Base-by-base conservation (phyloP, 2,797 vertebrate genomes). In the Malacoctenus gilli region DNA sequence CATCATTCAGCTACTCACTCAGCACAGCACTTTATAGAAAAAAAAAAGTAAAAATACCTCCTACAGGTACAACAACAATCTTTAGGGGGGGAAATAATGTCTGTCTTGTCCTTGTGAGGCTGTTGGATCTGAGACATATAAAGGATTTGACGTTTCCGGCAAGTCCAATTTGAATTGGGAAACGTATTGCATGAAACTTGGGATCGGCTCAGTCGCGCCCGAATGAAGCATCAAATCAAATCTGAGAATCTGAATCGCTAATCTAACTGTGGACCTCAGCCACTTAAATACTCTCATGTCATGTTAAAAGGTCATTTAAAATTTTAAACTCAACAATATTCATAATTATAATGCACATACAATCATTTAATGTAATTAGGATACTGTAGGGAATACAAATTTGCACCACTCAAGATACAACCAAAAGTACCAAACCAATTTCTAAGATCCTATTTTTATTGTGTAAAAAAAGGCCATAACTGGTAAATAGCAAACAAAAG, bases 11-110 rank as follows among this genome's bases (percentile, higher is more conserved):
- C 75, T 77, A 79, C 60, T 63, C 71, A 74, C 41, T 80, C 72
- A 74, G 68, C 67, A 79, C 81, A 88, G 79, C 72, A 72, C 48
- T 77, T 76, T 39, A 83, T 76, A 73, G 63, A 64, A 70, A 59
- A 59, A 73, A 65, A 64, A 70, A 59, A 59, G 57, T 68, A 78
- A 44, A 77, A 77, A 53, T 68, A 68, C 58, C 69, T 66, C 72
- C 58, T 77, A 70, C 22, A 76, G 49, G 52, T 65, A 68, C 31
- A 77, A 81, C 59, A 75, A 44, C 9, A 9, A 66, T 47, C 60
- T 30, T 59, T 50, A 15, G 50, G 39, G 32, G 41, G 40, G 25
- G 13, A 39, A 62, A 42, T 70, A 31, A 44, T 41, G 55, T 47
- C 39, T 57, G 25, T 66, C 65, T 48, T 37, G n/a, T 75, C 6